A percentile compares a stretch with the other conserved stretches of the same genome.
Conservation (phyloP, 2,888 invertebrate genomes). For the Cremastinae sp. region DNA sequence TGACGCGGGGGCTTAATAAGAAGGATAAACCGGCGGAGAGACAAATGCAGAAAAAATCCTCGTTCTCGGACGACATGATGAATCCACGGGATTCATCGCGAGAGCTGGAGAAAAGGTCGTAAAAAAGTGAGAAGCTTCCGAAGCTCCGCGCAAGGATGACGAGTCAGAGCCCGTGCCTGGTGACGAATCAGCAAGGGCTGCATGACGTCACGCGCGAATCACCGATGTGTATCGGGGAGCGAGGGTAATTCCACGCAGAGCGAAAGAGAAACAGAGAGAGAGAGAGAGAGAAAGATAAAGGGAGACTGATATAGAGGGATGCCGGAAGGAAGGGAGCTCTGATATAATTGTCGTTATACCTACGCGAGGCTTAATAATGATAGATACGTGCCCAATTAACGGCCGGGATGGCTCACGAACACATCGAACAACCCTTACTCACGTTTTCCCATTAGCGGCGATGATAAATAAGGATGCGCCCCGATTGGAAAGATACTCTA, state of each 20-base stretch:
- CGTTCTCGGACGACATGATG: neutral
- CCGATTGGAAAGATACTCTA: neutral
- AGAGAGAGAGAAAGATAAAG: neutral
- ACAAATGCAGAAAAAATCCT: conserved; percentile 8
- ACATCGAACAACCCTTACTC: conserved; percentile 13
- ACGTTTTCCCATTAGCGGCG: conserved; percentile 9
- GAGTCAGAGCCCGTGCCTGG: conserved; percentile 11
- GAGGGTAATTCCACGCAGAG: neutral
- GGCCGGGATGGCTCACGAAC: conserved; percentile 20
- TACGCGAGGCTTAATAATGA: conserved; percentile 6
- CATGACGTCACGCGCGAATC: conserved; percentile 48
- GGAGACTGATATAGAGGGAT: neutral
- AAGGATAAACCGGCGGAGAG: conserved; percentile 11
- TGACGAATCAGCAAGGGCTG: conserved; percentile 41
- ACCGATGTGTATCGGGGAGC: conserved; percentile 32
- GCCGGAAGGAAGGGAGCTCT: conserved; percentile 1
- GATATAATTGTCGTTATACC: conserved; percentile 16
- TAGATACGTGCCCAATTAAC: conserved; percentile 11
- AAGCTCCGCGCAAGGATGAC: conserved; percentile 30
- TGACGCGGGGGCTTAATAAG: conserved; percentile 19
- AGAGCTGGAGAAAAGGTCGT: too few relatives aligned
- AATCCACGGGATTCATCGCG: neutral
- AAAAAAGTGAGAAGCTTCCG: conserved; percentile 15
- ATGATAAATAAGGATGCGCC: neutral
- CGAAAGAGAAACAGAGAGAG: too few relatives aligned